Percentiles rank a stretch among this genome's conserved stretches.
Evolutionary conservation across 2,888 invertebrate species (phyloP).

Genomic region (Eristalis arbustorum): DNA sequence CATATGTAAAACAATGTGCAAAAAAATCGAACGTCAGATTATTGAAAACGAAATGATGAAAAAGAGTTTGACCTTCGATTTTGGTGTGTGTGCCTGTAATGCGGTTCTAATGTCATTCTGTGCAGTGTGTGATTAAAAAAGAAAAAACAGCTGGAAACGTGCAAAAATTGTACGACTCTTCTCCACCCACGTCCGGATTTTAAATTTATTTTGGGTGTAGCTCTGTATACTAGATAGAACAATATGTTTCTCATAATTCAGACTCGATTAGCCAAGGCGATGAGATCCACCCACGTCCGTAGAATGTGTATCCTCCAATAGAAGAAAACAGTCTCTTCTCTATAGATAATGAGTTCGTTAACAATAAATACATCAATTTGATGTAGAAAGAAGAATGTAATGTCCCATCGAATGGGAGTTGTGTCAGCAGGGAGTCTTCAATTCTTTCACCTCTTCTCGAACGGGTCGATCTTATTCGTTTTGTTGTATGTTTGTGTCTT

Average conservation of each 20-base stretch:
- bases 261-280: conserved; percentile 4
- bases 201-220: conserved; percentile 12
- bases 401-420: neutral
- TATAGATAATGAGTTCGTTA: neutral
- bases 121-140: neutral
- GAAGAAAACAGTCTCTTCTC: neutral
- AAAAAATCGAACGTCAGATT: conserved; percentile 19
- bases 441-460: conserved; percentile 20
- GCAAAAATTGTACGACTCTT: neutral
- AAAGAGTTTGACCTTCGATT: conserved; percentile 59
- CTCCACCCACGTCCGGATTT: neutral
- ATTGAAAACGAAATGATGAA: neutral
- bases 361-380: neutral
- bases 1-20: neutral
- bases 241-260: neutral
- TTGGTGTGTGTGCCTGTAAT: conserved; percentile 5
- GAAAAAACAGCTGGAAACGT: conserved; percentile 56
- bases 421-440: neutral
- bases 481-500: neutral
- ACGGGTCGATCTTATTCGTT: conserved; percentile 30
- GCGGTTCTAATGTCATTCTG: conserved; percentile 34
- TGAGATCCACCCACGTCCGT: conserved; percentile 28
- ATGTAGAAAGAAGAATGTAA: neutral
- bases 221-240: neutral
- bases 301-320: neutral